Evolutionary conservation across 2,113 vertebrate species (phyloP).

Genomic region (Ophthalmolycus amberensis): DNA sequence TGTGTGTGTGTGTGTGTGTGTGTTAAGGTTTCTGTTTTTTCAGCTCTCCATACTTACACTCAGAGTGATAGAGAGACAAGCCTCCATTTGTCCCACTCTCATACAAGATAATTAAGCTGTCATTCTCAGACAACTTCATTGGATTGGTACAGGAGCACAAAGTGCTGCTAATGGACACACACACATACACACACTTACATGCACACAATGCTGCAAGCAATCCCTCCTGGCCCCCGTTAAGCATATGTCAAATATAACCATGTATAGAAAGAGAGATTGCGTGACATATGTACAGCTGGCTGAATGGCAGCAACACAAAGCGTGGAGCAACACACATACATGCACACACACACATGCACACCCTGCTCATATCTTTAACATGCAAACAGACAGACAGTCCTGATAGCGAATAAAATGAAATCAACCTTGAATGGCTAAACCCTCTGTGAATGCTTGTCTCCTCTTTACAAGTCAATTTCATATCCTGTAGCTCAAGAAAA

Average conservation of each 20-base stretch:
- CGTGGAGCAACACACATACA: constrained; percentile 16
- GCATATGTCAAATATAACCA: constrained; percentile 84
- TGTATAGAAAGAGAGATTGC: constrained; percentile 76
- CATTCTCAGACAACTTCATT: constrained; percentile 98
- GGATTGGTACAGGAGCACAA: constrained; percentile 88
- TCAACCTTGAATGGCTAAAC: constrained; percentile 81
- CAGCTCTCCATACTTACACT: constrained; percentile 59
- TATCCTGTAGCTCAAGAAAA: constrained; percentile 74
- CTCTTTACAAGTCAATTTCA: constrained; percentile 79
- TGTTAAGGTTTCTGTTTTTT: constrained; percentile 47
- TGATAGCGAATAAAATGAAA: constrained; percentile 75
- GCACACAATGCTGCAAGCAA: constrained; percentile 54
- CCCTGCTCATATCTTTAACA: constrained; percentile 71
- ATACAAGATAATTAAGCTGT: constrained; percentile 99
- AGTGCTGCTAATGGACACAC: constrained; percentile 65
- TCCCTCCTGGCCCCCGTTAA: constrained; percentile 72
- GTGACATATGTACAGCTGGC: constrained; percentile 74
- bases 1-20: constrained; percentile 32
- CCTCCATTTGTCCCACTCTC: constrained; percentile 99
- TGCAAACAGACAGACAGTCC: constrained; percentile 76
- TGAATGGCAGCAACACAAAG: constrained; percentile 73
- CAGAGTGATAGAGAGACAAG: constrained; percentile 96
- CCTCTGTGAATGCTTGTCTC: constrained; percentile 78
- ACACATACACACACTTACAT: constrained; percentile 48
- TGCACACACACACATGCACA: constrained; percentile 8